Evolutionary conservation across 2,113 vertebrate genomes (phyloP).

Genomic region (Dromaius novaehollandiae): DNA sequence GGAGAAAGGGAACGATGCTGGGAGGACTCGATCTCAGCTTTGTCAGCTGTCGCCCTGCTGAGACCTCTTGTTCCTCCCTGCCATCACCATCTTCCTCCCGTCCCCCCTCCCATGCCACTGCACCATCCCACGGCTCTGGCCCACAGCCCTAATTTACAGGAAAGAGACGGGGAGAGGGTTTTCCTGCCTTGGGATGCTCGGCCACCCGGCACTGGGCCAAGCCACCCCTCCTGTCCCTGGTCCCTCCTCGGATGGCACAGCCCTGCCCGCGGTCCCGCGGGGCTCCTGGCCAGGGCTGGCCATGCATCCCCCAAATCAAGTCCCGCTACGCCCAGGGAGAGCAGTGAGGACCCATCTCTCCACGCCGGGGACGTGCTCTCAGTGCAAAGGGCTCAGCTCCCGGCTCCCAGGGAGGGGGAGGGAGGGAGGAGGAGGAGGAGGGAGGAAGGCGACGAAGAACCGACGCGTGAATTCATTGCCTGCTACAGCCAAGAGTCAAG

Average conservation of each 20-base stretch:
- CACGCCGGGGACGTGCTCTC: neutral
- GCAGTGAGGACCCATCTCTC: neutral
- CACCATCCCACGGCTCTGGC: neutral
- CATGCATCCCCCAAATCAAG: neutral
- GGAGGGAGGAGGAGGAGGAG: neutral
- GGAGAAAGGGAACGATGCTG: neutral
- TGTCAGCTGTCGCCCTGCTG: neutral
- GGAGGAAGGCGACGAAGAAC: neutral
- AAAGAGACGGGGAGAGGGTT: neutral
- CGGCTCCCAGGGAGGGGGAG: neutral
- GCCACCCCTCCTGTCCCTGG: neutral
- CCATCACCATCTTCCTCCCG: neutral
- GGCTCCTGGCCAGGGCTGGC: neutral
- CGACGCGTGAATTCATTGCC: neutral
- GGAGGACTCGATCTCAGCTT: neutral
- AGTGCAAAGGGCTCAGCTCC: neutral
- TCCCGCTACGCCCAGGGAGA: neutral
- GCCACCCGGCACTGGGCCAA: too few species aligned
- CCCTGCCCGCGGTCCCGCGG: neutral
- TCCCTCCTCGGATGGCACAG: neutral
- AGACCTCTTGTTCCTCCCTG: neutral
- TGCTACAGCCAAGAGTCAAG: neutral
- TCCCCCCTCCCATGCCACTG: fast-evolving
- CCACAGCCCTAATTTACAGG: slow-evolving; percentile 35
- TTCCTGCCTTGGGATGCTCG: neutral